Evolutionary conservation across 2,113 vertebrate genomes (phyloP), one percentile per base, ranked within the genome.

Genomic region (Tetraodon nigroviridis): DNA sequence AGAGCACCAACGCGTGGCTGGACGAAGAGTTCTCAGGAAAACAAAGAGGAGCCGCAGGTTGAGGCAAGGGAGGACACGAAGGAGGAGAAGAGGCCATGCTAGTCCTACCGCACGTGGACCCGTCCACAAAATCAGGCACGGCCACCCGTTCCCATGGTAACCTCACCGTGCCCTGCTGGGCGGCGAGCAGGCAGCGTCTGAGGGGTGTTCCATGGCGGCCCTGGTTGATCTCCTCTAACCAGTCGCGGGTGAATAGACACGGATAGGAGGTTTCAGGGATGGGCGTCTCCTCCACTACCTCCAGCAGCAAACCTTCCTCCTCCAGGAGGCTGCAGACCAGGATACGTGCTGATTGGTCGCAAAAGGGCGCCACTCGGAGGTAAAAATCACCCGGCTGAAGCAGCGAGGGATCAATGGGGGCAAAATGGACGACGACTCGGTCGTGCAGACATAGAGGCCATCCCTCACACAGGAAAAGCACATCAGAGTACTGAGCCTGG

Each of bases 401-500:
- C 16, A 92, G 79, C 70, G 91, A 86, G 0, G 93, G 91, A 64
- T 91, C 86, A 71, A 95, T 81, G 0, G 93, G 90, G 0, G 93
- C 90, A 0, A 95, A 88, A 65, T 97, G 93, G 71, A 97, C 56
- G 1, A 94, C 92, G 2, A 95, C 87, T 48, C 89, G 90, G 56
- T 93, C 90, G 0, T 75, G 85, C 46, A 95, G 89, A 60, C 95
- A 97, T 55, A 97, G 77, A 0, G 94, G 95, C 95, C 95, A 97
- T 81, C 95, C 95, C n/a, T 92, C 90, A 1, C 91, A 93, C 63
- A 90, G 79, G 80, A 95, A 96, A 47, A 94, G 82, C 52, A 86
- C 70, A 69, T 92, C 88, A 46, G 87, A 76, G 71, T 92, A 94
- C 54, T 89, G 89, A 50, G 90, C 93, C 95, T 98, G 67, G 42